phyloP scores from a whole-genome alignment of 2,797 vertebrate species.

The Galagoides demidoff region DNA sequence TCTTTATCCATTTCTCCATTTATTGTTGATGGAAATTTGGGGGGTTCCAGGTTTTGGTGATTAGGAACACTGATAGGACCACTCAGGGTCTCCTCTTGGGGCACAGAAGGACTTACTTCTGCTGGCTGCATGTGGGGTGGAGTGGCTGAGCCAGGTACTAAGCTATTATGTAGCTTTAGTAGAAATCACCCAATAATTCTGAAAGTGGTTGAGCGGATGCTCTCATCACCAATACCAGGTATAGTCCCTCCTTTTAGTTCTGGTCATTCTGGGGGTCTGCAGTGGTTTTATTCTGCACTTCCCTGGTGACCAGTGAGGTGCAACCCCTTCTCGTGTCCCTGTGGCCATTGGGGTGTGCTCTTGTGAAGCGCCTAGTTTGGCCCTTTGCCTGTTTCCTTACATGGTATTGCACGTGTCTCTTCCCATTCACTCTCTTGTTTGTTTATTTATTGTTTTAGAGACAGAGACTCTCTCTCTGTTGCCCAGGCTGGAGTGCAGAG shows the following conservation, averaged over 20 bases:
- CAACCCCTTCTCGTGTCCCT: background rate
- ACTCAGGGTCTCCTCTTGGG: background rate
- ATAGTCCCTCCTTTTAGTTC: background rate
- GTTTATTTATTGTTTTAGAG: background rate
- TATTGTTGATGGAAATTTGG: background rate
- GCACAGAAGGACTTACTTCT: background rate
- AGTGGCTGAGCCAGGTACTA: background rate
- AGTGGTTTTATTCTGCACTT: background rate
- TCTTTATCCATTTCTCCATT: background rate
- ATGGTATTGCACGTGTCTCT: rapidly evolving
- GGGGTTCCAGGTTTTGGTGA: background rate
- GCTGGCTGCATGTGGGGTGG: rapidly evolving
- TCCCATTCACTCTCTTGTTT: background rate
- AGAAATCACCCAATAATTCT: background rate
- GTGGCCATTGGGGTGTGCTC: rapidly evolving
- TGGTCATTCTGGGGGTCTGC: background rate
- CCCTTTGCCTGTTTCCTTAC: background rate
- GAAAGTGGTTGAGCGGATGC: background rate
- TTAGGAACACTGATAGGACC: rapidly evolving
- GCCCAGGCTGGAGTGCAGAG: background rate
- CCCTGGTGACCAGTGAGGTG: background rate
- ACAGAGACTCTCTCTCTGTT: background rate
- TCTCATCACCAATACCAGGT: background rate
- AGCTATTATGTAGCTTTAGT: background rate
- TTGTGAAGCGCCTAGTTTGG: background rate